These are phyloP conservation scores for Gonatopus flavifemur DNA, from an alignment of 1,140 invertebrate species.

Conservation along the genomic window DNA sequence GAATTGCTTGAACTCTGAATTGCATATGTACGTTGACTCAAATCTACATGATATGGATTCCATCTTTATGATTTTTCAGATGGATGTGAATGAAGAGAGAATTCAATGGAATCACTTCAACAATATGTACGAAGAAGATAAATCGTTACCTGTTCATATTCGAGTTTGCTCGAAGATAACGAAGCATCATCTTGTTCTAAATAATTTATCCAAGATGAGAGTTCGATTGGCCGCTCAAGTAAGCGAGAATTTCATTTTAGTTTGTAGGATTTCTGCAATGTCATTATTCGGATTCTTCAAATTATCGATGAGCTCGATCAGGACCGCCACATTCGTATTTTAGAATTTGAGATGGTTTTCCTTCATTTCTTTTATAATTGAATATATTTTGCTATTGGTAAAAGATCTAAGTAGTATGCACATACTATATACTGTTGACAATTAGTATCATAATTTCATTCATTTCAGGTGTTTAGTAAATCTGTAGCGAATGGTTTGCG, in stretches of 20 bases:
- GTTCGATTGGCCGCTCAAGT: not conserved
- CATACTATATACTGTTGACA: too few species aligned
- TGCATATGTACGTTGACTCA: not conserved
- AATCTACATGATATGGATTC: not conserved
- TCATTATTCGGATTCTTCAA: too few species aligned
- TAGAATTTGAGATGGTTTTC: too few species aligned
- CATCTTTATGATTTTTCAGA: not conserved
- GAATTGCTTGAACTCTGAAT: not conserved
- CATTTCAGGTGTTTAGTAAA: not conserved
- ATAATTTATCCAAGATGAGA: slow-evolving; percentile 14
- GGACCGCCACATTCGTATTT: too few species aligned
- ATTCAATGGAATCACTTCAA: slow-evolving; percentile 6
- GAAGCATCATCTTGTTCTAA: not conserved
- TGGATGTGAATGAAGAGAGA: not conserved
- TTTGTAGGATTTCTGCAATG: too few species aligned
- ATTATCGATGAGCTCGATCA: too few species aligned
- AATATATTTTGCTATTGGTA: too few species aligned
- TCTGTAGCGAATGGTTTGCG: slow-evolving; percentile 4
- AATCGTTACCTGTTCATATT: not conserved
- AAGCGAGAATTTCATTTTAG: too few species aligned
- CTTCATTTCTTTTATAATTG: too few species aligned
- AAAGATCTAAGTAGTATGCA: too few species aligned
- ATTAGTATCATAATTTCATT: too few species aligned
- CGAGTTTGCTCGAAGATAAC: slow-evolving; percentile 2
- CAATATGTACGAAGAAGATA: not conserved